phyloP scores from a whole-genome alignment of 2,113 vertebrate genomes.

The Oryctolagus cuniculus region DNA sequence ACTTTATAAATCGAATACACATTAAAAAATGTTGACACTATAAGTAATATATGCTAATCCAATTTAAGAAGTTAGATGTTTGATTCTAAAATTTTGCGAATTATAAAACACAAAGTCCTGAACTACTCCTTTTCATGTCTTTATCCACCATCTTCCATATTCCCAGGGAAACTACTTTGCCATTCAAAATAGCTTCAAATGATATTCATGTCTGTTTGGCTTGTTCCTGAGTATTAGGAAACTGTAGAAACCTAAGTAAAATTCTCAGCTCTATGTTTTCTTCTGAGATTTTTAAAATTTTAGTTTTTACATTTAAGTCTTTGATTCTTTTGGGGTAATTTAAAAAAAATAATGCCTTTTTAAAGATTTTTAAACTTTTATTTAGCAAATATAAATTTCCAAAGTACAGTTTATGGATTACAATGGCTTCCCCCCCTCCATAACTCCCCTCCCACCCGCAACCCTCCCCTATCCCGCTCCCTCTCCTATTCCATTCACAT shows the following conservation, averaged over 20 bases:
- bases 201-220: background rate
- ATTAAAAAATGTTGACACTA: background rate
- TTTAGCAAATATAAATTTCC: no score
- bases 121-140: background rate
- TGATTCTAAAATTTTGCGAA: background rate
- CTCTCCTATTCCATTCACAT: no score
- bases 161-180: background rate
- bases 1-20: background rate
- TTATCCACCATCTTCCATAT: background rate
- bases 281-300: no score
- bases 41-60: background rate
- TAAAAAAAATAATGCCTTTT: no score
- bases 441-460: no score
- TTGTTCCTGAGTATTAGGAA: no score
- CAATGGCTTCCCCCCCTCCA: no score
- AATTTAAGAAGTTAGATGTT: background rate
- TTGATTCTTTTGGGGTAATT: no score
- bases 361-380: no score
- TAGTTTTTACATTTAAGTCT: no score
- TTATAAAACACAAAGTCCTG: background rate
- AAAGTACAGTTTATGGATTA: no score
- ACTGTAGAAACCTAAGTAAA: background rate
- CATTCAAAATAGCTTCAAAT: background rate
- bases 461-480: no score
- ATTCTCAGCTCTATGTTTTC: background rate